Evolutionary conservation across 1,140 invertebrate genomes (phyloP).

Genomic region (Drosophila lacertosa): DNA sequence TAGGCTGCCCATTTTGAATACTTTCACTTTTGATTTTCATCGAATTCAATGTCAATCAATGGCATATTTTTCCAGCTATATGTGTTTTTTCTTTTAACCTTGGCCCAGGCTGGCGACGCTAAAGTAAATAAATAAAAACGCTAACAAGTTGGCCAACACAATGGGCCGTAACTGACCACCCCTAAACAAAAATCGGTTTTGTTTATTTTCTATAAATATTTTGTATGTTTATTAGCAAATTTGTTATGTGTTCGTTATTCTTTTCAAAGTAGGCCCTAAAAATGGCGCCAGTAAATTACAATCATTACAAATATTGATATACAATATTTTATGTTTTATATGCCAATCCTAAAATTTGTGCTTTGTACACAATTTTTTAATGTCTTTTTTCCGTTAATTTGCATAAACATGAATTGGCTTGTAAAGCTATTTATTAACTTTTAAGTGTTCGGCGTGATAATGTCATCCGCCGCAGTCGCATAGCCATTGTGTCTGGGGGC

Average conservation of each 20-base stretch:
- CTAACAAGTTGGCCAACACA: slow-evolving; percentile 50
- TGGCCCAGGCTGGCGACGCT: slow-evolving; percentile 31
- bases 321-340: slow-evolving; percentile 11
- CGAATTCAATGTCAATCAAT: slow-evolving; percentile 38
- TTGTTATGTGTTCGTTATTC: slow-evolving; percentile 8
- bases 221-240: neutral
- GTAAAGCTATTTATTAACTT: slow-evolving; percentile 31
- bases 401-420: slow-evolving; percentile 28
- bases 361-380: too few relatives aligned
- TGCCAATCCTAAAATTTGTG: neutral
- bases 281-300: slow-evolving; percentile 12
- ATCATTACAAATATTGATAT: slow-evolving; percentile 27
- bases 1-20: slow-evolving; percentile 16
- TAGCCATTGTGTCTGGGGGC: slow-evolving; percentile 12
- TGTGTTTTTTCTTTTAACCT: slow-evolving; percentile 36
- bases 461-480: slow-evolving; percentile 16
- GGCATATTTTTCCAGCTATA: neutral
- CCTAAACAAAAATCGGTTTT: slow-evolving; percentile 15
- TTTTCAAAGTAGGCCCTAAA: slow-evolving; percentile 14
- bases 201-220: neutral
- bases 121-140: slow-evolving; percentile 27
- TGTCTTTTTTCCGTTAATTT: slow-evolving; percentile 15
- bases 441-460: slow-evolving; percentile 9
- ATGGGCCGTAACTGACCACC: slow-evolving; percentile 28
- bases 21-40: slow-evolving; percentile 38